Base-by-base conservation (phyloP, 2,113 vertebrate species). In the Xiphias gladius region DNA sequence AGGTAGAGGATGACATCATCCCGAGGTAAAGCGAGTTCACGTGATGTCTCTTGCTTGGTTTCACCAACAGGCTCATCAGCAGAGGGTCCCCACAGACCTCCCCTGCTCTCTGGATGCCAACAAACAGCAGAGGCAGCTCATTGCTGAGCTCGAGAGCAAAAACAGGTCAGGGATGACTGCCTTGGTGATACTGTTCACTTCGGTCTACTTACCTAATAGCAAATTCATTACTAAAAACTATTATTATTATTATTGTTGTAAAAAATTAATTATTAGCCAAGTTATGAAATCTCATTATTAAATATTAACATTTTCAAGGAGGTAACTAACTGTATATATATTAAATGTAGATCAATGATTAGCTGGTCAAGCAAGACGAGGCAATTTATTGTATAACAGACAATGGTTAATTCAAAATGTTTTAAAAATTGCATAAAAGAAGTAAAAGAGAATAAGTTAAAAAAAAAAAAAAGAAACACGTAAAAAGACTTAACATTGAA, bases 61-160 rank as follows among this genome's bases (percentile, higher is more conserved):
- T 83, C 91, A 95, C 82, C 90, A 70, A 82, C 97, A 97, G 92
- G 95, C 95, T 48, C 88, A 95, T 58, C 97, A 98, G 94, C 97
- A 97, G 90, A 96, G 97, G 92, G 94, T 94, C 61, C 95, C 97
- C 39, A 94, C 96, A 76, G 98, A 99, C 93, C 95, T 99, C 72
- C 96, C 97, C 88, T 97, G 96, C 91, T 98, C 97, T 94, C 96
- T 99, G 43, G 98, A 99, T 85, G 96, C 97, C 87, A 99, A 99
- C 92, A 99, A 98, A 89, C 98, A 99, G 57, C 98, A 99, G 88
- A 94, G 98, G 88, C 98, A 99, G 92, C 96, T 99, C 90, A 99
- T 99, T 39, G 98, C 98, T 13, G 98, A 99, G 93, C 97, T 99
- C 0, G 98, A 99, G 93, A 98, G 96, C 91, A 99, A 99, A 94